These are phyloP conservation scores for Cerastoderma edule DNA, from an alignment of 2,888 invertebrate species.

Conservation along the genomic window DNA sequence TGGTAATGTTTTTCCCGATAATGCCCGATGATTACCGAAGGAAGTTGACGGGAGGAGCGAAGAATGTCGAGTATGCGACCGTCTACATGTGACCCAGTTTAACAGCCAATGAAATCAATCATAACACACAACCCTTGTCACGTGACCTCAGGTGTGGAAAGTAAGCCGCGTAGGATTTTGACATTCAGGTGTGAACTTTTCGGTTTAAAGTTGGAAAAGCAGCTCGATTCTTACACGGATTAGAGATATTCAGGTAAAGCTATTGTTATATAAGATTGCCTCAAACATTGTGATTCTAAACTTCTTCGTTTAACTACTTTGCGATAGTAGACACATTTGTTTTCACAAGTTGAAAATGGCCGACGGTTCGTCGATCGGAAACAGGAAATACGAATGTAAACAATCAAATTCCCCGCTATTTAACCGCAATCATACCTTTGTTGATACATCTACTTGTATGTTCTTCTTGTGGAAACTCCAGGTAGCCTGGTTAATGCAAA, in stretches of 20 bases:
- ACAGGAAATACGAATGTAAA: conserved; percentile 49
- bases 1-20: too few relatives aligned
- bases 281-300: neutral
- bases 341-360: conserved; percentile 46
- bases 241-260: neutral
- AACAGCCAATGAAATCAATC: conserved; percentile 48
- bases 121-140: conserved; percentile 44
- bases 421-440: neutral
- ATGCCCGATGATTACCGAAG: neutral
- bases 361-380: conserved; percentile 38
- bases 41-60: neutral
- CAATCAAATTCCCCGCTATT: neutral
- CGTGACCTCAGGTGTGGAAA: conserved; percentile 65
- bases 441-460: neutral
- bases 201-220: neutral
- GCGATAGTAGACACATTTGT: neutral
- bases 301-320: neutral
- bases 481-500: too few relatives aligned
- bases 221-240: neutral
- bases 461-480: neutral
- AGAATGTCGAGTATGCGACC: conserved; percentile 24
- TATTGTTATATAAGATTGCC: neutral
- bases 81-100: conserved; percentile 2
- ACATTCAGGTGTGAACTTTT: conserved; percentile 38
- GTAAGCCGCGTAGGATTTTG: conserved; percentile 47